phyloP scores from a whole-genome alignment of 2,797 vertebrate genomes.

The Chiloscyllium punctatum region DNA sequence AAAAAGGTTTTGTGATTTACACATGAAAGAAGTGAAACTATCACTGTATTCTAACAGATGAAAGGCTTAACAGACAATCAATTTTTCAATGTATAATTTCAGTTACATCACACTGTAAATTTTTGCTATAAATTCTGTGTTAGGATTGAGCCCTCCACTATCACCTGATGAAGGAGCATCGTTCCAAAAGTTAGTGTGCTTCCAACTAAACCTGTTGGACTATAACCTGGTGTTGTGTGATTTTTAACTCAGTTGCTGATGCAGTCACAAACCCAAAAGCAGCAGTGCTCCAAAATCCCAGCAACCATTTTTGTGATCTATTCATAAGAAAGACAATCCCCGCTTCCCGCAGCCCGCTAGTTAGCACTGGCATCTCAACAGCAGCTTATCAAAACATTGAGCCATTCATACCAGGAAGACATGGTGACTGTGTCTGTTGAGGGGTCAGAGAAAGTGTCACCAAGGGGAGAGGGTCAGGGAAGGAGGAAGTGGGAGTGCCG shows the following conservation, averaged over 20 bases:
- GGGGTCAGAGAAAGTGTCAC: slow-evolving; percentile 32
- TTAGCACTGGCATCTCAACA: not conserved
- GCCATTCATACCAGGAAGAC: not conserved
- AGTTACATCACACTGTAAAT: no score
- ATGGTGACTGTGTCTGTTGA: not conserved
- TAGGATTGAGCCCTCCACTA: no score
- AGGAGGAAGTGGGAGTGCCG: not conserved
- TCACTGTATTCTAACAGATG: no score
- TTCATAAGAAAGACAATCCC: not conserved
- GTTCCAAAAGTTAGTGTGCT: no score
- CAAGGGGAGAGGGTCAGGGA: not conserved
- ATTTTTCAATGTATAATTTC: no score
- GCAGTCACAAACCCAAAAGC: not conserved
- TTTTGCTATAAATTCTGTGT: no score
- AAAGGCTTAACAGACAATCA: no score
- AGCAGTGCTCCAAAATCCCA: not conserved
- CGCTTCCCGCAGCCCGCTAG: not conserved
- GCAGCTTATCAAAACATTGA: not conserved
- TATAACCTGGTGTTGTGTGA: no score
- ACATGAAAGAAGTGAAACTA: no score
- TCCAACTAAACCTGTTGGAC: no score
- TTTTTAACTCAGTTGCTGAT: not conserved
- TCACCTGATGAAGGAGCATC: no score
- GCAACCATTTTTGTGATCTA: not conserved
- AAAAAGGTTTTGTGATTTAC: no score